A percentile compares a stretch with the other conserved stretches of the same genome.
Evolutionary conservation across 2,888 invertebrate genomes (phyloP).

Genomic region (Lomographa bimaculata): DNA sequence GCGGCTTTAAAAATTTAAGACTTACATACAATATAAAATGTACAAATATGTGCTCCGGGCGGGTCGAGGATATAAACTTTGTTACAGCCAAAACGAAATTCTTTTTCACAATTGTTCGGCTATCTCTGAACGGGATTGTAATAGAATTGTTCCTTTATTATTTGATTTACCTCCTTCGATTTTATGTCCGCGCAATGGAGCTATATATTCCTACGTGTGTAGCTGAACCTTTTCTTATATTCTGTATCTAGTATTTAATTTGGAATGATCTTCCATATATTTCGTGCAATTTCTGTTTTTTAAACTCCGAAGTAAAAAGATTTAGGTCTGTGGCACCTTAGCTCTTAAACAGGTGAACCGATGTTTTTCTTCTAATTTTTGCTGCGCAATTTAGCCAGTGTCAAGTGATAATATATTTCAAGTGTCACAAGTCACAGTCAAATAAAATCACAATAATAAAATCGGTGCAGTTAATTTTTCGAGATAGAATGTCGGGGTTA

Average conservation of each 20-base stretch:
- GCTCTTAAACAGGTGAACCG: too few relatives aligned
- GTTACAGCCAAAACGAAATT: constrained; percentile 53
- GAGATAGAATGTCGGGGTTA: too few relatives aligned
- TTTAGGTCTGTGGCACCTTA: too few relatives aligned
- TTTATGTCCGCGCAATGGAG: constrained; percentile 69
- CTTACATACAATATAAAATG: constrained; percentile 18
- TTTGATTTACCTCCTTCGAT: constrained; percentile 74
- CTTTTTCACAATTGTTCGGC: constrained; percentile 62
- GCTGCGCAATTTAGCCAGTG: too few relatives aligned
- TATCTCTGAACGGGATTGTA: constrained; percentile 66
- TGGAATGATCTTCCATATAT: too few relatives aligned
- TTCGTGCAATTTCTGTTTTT: too few relatives aligned
- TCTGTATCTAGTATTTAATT: constrained; percentile 6
- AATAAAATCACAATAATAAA: too few relatives aligned
- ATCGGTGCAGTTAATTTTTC: too few relatives aligned
- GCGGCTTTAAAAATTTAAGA: constrained; percentile 12
- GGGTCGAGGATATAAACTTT: constrained; percentile 32
- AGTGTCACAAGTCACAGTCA: too few relatives aligned
- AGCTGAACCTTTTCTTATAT: constrained; percentile 40
- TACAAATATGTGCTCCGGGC: constrained; percentile 19
- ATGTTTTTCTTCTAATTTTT: too few relatives aligned
- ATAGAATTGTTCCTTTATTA: constrained; percentile 77
- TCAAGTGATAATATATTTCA: too few relatives aligned
- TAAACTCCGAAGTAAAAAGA: too few relatives aligned
- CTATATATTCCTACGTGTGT: constrained; percentile 50